These are phyloP conservation scores for Xylocopa sonorina DNA, from an alignment of 1,140 invertebrate species.

Conservation along the genomic window DNA sequence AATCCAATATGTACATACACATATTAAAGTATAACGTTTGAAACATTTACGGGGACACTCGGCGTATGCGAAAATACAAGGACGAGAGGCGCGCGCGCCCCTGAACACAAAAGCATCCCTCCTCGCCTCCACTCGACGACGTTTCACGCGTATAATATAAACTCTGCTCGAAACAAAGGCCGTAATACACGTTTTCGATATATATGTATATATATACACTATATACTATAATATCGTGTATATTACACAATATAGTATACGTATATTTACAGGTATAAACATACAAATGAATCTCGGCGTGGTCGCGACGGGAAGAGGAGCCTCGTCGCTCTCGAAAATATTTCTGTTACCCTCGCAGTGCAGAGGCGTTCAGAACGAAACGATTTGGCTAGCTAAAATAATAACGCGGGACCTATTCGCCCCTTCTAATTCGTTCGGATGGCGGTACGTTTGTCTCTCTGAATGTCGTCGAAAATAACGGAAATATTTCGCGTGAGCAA, in stretches of 20 bases:
- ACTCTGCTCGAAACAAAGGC: constrained; percentile 46
- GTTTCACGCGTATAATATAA: constrained; percentile 35
- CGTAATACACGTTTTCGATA: constrained; percentile 40
- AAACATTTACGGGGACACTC: constrained; percentile 35
- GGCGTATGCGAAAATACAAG: constrained; percentile 7
- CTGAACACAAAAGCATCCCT: constrained; percentile 34
- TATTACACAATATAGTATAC: constrained; percentile 54
- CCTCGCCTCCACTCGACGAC: background rate
- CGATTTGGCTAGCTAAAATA: background rate
- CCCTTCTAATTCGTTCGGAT: too few species aligned
- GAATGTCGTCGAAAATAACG: background rate
- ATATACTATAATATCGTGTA: constrained; percentile 52
- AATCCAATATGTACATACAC: constrained; percentile 51
- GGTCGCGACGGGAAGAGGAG: background rate
- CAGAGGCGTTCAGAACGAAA: background rate
- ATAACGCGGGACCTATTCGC: too few species aligned
- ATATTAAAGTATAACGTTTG: constrained; percentile 44
- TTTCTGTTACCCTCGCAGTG: background rate
- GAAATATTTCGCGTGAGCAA: constrained; percentile 2
- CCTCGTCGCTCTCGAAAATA: background rate
- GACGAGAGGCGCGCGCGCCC: background rate
- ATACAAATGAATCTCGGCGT: constrained; percentile 47
- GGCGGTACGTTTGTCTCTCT: background rate
- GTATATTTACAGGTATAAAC: constrained; percentile 54
- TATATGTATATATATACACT: constrained; percentile 43